Evolutionary conservation across 1,140 invertebrate species (phyloP), one percentile per base, ranked within the genome.

Genomic region (Heliconius hewitsoni): DNA sequence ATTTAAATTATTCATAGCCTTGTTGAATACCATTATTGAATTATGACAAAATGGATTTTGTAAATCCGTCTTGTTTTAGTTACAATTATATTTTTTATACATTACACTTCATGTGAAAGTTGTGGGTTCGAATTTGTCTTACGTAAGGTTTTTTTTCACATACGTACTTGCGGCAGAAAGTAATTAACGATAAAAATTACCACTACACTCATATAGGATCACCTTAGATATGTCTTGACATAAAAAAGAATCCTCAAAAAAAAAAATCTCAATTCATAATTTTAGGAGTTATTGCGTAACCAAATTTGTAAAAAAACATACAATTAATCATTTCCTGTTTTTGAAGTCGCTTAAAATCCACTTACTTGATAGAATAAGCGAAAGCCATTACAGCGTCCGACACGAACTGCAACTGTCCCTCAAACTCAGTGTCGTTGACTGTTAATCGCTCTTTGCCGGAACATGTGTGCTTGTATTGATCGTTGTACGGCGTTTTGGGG

Each of bases 351-450:
- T 52, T 19, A 19, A 57, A 27, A 30, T 30, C 60, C 13, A 81
- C 79, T 77, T 95, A 98, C 97, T 96, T 96, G 83, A 99, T 96
- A 73, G 98, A 98, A 86, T 98, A 97, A 37, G 97, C 98, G 90
- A 99, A 98, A 3, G 98, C 97, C 96, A 98, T 96, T 0, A 98
- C 98, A 34, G 98, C 98, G 91, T 99, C 98, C 39, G 97, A 98
- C 37, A 99, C 98, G 91, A 98, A 99, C 91, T 99, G 98, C 60
- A 99, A 94, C 87, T 99, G 98, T 84, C 97, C 96, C 91, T 99
- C 98, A 84, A 98, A 98, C 77, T 96, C 97, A 0, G 97, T 98
- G 85, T 97, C 97, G 71, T 97, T 95, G 34, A 95, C 95, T 0
- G 96, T 96, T 1, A 98, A 95, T 13, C 96, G 95, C 87, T 98